Conservation (phyloP, 2,888 invertebrate species). For the Drosophila anceps region DNA sequence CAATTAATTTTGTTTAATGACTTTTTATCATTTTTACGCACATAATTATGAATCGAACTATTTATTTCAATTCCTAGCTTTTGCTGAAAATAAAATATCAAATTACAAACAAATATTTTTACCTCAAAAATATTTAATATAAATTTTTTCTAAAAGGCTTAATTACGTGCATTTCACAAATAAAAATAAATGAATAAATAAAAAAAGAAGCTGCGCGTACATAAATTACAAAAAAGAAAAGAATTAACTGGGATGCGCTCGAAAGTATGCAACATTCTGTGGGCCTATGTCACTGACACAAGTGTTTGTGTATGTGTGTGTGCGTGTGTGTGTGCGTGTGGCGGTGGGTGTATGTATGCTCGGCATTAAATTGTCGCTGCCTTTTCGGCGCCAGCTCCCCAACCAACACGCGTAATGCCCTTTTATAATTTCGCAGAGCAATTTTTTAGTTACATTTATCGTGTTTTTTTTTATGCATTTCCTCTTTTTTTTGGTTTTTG, state of each 20-base stretch:
- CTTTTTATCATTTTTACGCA: too few species aligned
- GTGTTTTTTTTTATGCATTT: slow-evolving; percentile 37
- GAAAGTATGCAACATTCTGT: slow-evolving; percentile 48
- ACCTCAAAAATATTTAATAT: background rate
- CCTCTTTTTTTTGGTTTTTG: slow-evolving; percentile 12
- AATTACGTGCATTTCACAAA: background rate
- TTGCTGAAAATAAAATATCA: background rate
- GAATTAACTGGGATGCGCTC: slow-evolving; percentile 46
- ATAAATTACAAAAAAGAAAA: slow-evolving; percentile 9
- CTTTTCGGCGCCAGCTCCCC: slow-evolving; percentile 41
- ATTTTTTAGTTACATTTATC: slow-evolving; percentile 68
- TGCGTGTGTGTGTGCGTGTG: slow-evolving; percentile 21
- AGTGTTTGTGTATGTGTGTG: slow-evolving; percentile 13
- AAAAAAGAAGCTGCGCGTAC: slow-evolving; percentile 2
- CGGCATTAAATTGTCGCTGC: slow-evolving; percentile 54
- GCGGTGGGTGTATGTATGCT: slow-evolving; percentile 28
- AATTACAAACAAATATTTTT: background rate
- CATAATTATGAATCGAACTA: background rate
- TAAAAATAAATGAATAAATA: background rate
- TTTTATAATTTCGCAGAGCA: slow-evolving; percentile 69
- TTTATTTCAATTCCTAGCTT: background rate
- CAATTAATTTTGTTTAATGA: too few species aligned
- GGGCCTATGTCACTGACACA: slow-evolving; percentile 19
- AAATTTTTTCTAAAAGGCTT: background rate
- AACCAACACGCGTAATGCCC: slow-evolving; percentile 52